Conservation (phyloP, 1,140 invertebrate genomes). For the Platorchestia sp. region DNA sequence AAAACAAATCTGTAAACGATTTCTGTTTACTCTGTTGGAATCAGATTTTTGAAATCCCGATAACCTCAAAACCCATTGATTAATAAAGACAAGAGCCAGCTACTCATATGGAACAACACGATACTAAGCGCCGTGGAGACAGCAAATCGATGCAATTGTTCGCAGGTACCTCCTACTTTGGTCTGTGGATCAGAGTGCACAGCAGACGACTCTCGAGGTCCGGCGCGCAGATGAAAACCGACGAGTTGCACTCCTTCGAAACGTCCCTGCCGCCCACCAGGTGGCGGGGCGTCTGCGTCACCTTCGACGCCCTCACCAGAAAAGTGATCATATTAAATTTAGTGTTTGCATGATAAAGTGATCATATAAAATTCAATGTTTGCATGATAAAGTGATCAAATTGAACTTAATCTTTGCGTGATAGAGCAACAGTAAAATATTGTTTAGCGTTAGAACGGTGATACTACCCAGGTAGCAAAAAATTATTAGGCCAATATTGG, state of each 20-base stretch:
- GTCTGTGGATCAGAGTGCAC: background rate
- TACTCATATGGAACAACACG: too few species aligned
- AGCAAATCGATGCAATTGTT: background rate
- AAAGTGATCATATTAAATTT: background rate
- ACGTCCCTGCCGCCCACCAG: background rate
- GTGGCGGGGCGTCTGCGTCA: conserved; percentile 44
- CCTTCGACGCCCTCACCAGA: background rate
- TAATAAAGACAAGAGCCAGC: too few species aligned
- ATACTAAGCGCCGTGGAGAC: too few species aligned
- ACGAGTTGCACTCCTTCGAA: conserved; percentile 40
- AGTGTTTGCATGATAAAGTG: background rate
- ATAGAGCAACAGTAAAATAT: too few species aligned
- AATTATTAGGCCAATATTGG: too few species aligned
- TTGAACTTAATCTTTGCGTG: background rate
- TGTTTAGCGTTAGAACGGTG: too few species aligned
- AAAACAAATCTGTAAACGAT: too few species aligned
- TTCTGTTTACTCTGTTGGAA: too few species aligned
- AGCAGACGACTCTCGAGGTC: background rate
- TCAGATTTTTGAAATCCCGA: too few species aligned
- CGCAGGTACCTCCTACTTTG: background rate
- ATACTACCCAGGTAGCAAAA: too few species aligned
- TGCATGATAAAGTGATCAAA: background rate
- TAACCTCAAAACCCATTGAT: too few species aligned
- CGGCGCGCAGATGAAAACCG: background rate
- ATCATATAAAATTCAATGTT: background rate